Conservation (phyloP, 2,113 vertebrate genomes). For the Mixornis gularis region DNA sequence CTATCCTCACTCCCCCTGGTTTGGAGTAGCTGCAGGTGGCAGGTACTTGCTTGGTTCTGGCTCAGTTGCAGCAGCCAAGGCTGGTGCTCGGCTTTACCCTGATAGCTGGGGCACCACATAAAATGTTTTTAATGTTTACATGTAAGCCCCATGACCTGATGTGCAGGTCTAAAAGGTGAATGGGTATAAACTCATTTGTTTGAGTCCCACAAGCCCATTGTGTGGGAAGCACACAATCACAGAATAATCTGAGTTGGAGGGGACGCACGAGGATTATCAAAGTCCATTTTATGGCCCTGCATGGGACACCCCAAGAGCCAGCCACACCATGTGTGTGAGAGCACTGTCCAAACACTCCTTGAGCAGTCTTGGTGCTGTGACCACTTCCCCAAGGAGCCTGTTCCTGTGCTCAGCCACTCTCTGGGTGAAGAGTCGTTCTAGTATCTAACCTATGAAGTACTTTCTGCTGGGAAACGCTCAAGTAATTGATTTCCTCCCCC, state of each 20-base stretch:
- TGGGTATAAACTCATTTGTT: background rate
- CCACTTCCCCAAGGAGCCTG: background rate
- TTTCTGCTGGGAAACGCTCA: background rate
- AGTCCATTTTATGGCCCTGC: background rate
- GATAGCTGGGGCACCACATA: background rate
- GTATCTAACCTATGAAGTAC: background rate
- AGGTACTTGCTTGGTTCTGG: background rate
- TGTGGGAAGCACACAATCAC: background rate
- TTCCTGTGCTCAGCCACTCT: background rate
- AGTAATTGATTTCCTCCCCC: background rate
- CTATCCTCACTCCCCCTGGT: background rate
- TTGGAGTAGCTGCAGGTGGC: background rate
- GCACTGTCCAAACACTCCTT: background rate
- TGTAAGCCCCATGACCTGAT: background rate
- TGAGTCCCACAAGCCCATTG: too few species aligned
- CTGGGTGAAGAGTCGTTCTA: background rate
- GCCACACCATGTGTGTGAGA: background rate
- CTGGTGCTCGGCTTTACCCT: fast-evolving
- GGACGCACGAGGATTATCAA: background rate
- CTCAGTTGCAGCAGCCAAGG: background rate
- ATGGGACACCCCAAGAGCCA: background rate
- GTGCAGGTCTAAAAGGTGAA: background rate
- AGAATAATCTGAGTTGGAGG: background rate
- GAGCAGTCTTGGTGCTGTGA: background rate
- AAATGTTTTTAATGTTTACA: background rate